Evolutionary conservation across 2,888 invertebrate species (phyloP).

Genomic region (Empis stercorea): DNA sequence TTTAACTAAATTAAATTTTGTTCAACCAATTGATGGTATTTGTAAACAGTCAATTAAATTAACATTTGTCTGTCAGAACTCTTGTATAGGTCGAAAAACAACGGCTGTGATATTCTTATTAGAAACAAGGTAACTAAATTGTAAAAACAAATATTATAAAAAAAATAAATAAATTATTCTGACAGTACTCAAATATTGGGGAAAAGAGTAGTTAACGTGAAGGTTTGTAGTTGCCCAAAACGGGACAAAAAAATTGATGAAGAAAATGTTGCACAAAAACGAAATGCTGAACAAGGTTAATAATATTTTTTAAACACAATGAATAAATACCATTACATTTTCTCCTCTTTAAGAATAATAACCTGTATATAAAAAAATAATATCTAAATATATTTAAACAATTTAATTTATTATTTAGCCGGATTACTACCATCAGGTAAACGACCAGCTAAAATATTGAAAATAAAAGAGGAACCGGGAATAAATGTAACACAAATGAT

Average conservation of each 20-base stretch:
- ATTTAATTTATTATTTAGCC: no score
- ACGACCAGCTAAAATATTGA: background rate
- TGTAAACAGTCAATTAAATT: slow-evolving; percentile 40
- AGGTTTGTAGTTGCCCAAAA: slow-evolving; percentile 66
- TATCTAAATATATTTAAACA: no score
- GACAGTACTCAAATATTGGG: slow-evolving; percentile 44
- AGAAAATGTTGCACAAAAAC: slow-evolving; percentile 6
- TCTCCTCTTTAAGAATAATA: no score
- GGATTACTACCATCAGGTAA: background rate
- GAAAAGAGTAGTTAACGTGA: slow-evolving; percentile 45
- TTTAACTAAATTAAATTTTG: slow-evolving; percentile 46
- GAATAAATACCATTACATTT: no score
- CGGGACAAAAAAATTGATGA: slow-evolving; percentile 58
- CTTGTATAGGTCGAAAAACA: slow-evolving; percentile 59
- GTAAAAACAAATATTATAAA: background rate
- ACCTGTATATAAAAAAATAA: no score
- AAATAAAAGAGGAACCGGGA: slow-evolving; percentile 5
- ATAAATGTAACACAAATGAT: background rate
- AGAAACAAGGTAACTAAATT: slow-evolving; percentile 32
- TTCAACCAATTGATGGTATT: slow-evolving; percentile 34
- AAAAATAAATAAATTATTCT: slow-evolving; percentile 3
- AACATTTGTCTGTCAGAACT: slow-evolving; percentile 59
- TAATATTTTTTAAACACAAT: background rate
- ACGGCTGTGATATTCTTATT: slow-evolving; percentile 54
- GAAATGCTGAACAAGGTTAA: background rate